Base-by-base conservation (phyloP, 2,888 invertebrate species). In the Acronicta alni region DNA sequence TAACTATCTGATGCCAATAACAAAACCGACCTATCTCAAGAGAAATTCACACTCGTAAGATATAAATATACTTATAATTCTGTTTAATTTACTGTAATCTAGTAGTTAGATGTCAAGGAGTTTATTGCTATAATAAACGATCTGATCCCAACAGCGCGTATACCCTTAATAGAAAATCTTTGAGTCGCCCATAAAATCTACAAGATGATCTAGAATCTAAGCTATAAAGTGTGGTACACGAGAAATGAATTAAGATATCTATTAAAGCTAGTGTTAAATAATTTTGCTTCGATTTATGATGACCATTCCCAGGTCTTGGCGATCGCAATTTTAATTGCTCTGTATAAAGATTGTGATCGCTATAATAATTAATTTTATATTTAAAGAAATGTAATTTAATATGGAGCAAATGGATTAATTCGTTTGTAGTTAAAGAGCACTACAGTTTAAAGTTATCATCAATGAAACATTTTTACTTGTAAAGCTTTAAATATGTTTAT, bases 241-340 rank as follows among this genome's bases (percentile, higher is more conserved):
- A 60, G 62, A 72, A 63, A 75, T 72, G 42, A 60, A 72, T 67
- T 75, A 57, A 71, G 56, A 47, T 69, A 55, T 62, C 55, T 53
- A 56, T 58, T 57, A 48, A 55, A 39, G 18, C 20, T 57, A 42
- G 63, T 57, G 55, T 67, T 66, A 26, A 66, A 56, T 72, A 62
- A 58, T 59, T 72, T 59, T 42, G 38, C 67, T 38, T 38, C 51
- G 26, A 66, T 72, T 55, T 55, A 68, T 68, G 14, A 20, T 20
- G 7, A 48, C 16, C 7, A 14, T 16, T 7, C 15, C 0, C 3
- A 32, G 6, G 32, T 0, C 38, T 39, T 38, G n/a, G n/a, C 35
- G 20, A 49, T 57, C 23, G 8, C 26, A 8, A 17, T 41, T 63
- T 64, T 57, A 57, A 65, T 64, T 57, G 48, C 14, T 38, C 2